Evolutionary conservation across 2,888 invertebrate genomes (phyloP).

Genomic region (Drosophila neotestacea): DNA sequence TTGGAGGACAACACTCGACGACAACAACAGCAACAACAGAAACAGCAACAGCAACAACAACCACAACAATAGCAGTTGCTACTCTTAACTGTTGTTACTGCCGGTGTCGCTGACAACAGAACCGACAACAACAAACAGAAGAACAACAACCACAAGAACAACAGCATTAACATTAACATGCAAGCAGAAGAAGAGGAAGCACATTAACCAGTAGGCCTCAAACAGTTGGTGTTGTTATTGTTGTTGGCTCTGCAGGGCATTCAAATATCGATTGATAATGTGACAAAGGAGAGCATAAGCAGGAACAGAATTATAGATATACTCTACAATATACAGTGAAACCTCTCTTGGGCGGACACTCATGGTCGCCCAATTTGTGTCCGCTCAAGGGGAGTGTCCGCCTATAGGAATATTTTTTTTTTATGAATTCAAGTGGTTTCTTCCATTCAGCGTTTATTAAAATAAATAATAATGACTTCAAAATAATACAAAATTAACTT

Average conservation of each 20-base stretch:
- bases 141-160: constrained; percentile 12
- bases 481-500: no score
- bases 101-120: constrained; percentile 51
- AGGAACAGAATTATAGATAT: not conserved
- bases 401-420: no score
- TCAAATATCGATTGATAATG: constrained; percentile 77
- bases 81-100: constrained; percentile 59
- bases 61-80: constrained; percentile 45
- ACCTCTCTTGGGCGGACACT: no score
- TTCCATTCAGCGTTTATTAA: no score
- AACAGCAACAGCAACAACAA: constrained; percentile 25
- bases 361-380: no score
- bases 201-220: constrained; percentile 30
- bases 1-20: constrained; percentile 77
- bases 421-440: no score
- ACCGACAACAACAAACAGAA: constrained; percentile 18
- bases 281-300: constrained; percentile 1
- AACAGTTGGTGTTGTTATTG: constrained; percentile 11
- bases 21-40: constrained; percentile 8
- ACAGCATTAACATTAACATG: constrained; percentile 19
- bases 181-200: constrained; percentile 19
- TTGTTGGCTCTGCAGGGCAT: constrained; percentile 49
- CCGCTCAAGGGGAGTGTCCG: no score
- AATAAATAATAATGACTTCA: no score
- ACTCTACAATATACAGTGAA: not conserved